phyloP scores from a whole-genome alignment of 2,113 vertebrate species.

The Mormoops blainvillei region DNA sequence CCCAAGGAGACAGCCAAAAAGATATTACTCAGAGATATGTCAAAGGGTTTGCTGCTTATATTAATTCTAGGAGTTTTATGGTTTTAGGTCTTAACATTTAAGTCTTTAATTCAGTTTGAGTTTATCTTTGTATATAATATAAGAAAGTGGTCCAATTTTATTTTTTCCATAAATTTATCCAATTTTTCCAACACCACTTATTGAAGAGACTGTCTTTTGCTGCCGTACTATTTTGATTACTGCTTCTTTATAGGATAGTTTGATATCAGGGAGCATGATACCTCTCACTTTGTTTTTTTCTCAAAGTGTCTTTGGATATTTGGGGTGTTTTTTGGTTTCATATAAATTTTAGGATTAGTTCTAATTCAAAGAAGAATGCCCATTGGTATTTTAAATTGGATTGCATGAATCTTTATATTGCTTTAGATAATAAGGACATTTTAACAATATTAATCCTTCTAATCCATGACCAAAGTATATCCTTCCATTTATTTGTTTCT shows the following conservation, averaged over 20 bases:
- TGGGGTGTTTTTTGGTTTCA: not conserved
- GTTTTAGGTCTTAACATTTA: not conserved
- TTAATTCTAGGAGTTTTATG: not conserved
- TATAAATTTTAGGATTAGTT: not conserved
- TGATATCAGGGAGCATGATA: not conserved
- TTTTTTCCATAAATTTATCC: not conserved
- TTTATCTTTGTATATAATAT: not conserved
- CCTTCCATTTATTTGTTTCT: not conserved
- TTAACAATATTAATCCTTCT: not conserved
- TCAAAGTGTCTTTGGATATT: not conserved
- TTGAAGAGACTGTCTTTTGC: not conserved
- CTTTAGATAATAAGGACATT: not conserved
- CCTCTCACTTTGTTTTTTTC: not conserved
- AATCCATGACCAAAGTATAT: not conserved
- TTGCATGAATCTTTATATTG: not conserved
- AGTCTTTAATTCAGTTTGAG: not conserved
- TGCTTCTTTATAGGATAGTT: not conserved
- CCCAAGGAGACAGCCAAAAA: not conserved
- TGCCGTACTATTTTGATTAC: not conserved
- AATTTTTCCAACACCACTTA: not conserved
- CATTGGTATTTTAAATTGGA: not conserved
- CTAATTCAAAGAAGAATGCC: not conserved
- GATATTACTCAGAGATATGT: not conserved
- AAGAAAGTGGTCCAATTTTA: not conserved
- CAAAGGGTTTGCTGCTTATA: not conserved